Conservation (phyloP, 1,140 invertebrate species). For the Hormaphis cornu region DNA sequence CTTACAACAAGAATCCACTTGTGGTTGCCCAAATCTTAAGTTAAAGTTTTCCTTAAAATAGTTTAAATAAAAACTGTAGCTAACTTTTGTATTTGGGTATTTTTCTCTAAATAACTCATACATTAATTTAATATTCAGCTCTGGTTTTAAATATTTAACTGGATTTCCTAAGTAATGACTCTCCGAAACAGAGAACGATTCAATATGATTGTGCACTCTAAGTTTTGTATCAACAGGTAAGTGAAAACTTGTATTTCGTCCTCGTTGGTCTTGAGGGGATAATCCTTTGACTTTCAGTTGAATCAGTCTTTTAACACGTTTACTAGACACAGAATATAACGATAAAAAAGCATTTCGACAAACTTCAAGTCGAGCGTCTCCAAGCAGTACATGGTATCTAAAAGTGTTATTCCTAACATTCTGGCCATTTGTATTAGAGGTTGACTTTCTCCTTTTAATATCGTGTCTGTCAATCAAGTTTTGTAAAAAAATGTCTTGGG, state of each 20-base stretch:
- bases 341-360: not conserved
- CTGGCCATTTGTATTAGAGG: not conserved
- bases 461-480: not conserved
- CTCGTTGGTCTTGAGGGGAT: not conserved
- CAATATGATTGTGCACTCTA: not conserved
- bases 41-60: constrained; percentile 36
- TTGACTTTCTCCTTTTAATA: not conserved
- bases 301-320: not conserved
- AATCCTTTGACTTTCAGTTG: not conserved
- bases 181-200: not conserved
- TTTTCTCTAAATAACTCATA: not conserved
- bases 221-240: not conserved
- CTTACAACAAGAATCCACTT: constrained; percentile 34
- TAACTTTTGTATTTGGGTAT: not conserved
- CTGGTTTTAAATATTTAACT: constrained; percentile 14
- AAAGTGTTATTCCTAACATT: not conserved
- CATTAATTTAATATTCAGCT: constrained; percentile 17
- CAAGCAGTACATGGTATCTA: not conserved
- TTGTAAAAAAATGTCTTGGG: not conserved
- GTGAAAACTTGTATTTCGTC: not conserved
- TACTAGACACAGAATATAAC: not conserved
- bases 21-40: constrained; percentile 35
- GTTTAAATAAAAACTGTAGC: constrained; percentile 6
- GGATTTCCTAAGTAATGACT: not conserved
- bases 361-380: not conserved